Conservation (phyloP, 2,888 invertebrate genomes). For the Eueremaeus valkanovi region DNA sequence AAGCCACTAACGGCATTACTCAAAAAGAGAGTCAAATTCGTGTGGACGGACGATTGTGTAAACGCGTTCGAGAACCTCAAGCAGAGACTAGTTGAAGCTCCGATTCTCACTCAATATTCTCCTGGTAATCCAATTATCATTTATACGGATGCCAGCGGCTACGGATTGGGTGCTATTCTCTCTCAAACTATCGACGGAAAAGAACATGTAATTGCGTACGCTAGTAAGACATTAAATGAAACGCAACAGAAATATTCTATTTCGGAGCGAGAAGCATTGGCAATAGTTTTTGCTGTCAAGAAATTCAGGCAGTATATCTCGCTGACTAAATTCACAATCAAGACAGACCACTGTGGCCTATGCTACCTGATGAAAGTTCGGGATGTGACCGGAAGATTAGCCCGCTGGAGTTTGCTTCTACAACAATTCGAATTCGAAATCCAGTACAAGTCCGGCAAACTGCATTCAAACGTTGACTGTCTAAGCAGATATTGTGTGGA, state of each 20-base stretch:
- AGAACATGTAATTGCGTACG: conserved; percentile 19
- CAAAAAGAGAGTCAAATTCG: conserved; percentile 19
- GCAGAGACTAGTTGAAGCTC: conserved; percentile 39
- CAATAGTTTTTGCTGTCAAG: conserved; percentile 51
- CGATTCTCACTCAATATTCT: conserved; percentile 40
- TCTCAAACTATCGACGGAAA: not conserved
- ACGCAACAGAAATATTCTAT: conserved; percentile 53
- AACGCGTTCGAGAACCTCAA: conserved; percentile 41
- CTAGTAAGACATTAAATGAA: conserved; percentile 40
- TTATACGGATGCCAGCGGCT: conserved; percentile 15
- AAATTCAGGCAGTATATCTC: conserved; percentile 54
- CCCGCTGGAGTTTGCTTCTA: not conserved
- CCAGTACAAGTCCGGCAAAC: not conserved
- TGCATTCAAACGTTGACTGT: not conserved
- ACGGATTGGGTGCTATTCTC: conserved; percentile 6
- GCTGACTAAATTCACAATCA: conserved; percentile 50
- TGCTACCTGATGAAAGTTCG: conserved; percentile 52
- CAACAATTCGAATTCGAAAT: not conserved
- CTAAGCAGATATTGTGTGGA: not conserved
- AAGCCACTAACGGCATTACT: conserved; percentile 41
- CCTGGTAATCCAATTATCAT: not conserved
- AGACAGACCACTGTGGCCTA: conserved; percentile 55
- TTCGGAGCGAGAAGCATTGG: conserved; percentile 53
- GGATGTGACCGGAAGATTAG: not conserved
- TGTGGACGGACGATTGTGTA: conserved; percentile 27